Conservation (phyloP, 2,797 vertebrate genomes). For the Petrocephalus schoutedeni region DNA sequence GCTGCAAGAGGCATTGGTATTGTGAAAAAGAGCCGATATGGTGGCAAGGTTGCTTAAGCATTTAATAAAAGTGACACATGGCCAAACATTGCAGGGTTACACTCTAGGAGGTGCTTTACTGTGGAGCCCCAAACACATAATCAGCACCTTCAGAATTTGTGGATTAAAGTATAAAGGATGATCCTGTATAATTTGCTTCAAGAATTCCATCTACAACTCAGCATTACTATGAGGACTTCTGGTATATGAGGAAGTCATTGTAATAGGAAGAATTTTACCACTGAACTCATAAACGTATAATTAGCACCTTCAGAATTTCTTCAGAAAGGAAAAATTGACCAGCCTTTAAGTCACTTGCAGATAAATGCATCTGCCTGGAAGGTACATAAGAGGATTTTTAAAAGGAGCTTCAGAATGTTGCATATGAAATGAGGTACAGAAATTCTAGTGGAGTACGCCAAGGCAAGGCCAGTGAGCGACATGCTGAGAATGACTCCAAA, state of each 20-base stretch:
- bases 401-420: neutral
- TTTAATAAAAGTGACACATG: neutral
- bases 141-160: neutral
- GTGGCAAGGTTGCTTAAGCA: neutral
- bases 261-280: neutral
- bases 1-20: neutral
- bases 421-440: neutral
- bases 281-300: neutral
- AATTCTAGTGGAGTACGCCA: neutral
- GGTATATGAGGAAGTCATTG: neutral
- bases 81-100: neutral
- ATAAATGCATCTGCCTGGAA: neutral
- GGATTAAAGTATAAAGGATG: slow-evolving; percentile 13
- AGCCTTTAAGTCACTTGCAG: neutral
- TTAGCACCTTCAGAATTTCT: neutral
- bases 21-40: neutral
- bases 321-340: neutral
- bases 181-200: neutral
- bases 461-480: neutral
- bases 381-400: neutral
- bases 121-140: neutral
- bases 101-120: neutral
- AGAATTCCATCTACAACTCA: neutral
- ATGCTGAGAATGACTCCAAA: neutral
- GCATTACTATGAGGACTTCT: neutral